These are phyloP conservation scores for Lepisosteus oculatus DNA, from an alignment of 2,113 vertebrate genomes.

Conservation along the genomic window DNA sequence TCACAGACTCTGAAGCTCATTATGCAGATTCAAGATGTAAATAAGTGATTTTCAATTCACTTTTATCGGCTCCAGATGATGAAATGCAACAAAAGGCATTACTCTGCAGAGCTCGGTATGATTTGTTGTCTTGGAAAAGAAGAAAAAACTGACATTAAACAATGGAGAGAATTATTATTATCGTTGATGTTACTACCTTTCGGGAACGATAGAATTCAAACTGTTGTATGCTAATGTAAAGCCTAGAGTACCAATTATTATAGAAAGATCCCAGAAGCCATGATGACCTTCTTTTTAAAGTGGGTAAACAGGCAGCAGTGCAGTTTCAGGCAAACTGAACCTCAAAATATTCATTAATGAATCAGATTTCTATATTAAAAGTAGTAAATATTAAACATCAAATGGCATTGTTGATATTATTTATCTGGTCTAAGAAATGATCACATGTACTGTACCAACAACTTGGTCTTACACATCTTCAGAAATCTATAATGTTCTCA, in stretches of 20 bases:
- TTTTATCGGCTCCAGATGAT: slow-evolving; percentile 32
- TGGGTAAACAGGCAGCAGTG: background rate
- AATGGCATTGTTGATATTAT: too few species aligned
- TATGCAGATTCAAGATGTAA: slow-evolving; percentile 90
- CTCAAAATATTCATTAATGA: background rate
- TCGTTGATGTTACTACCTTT: slow-evolving; percentile 59
- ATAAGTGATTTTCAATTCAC: slow-evolving; percentile 71
- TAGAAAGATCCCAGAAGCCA: slow-evolving; percentile 31
- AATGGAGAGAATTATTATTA: slow-evolving; percentile 63
- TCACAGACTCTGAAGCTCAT: slow-evolving; percentile 83
- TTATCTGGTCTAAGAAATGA: too few species aligned
- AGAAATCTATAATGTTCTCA: background rate
- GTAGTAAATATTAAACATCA: background rate
- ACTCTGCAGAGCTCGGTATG: slow-evolving; percentile 12
- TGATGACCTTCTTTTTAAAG: slow-evolving; percentile 21
- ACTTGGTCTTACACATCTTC: background rate
- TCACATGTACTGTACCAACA: too few species aligned
- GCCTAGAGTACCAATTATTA: slow-evolving; percentile 8
- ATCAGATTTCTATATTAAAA: slow-evolving; percentile 1
- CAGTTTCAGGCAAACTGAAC: too few species aligned
- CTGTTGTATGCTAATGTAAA: slow-evolving; percentile 8
- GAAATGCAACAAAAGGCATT: slow-evolving; percentile 14
- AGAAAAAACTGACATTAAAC: slow-evolving; percentile 60
- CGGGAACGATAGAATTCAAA: slow-evolving; percentile 66
- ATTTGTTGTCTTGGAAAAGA: slow-evolving; percentile 36